A percentile compares a stretch with the other conserved stretches of the same genome.
Evolutionary conservation across 2,113 vertebrate genomes (phyloP).

Genomic region (Brachypodius melanocephalos): DNA sequence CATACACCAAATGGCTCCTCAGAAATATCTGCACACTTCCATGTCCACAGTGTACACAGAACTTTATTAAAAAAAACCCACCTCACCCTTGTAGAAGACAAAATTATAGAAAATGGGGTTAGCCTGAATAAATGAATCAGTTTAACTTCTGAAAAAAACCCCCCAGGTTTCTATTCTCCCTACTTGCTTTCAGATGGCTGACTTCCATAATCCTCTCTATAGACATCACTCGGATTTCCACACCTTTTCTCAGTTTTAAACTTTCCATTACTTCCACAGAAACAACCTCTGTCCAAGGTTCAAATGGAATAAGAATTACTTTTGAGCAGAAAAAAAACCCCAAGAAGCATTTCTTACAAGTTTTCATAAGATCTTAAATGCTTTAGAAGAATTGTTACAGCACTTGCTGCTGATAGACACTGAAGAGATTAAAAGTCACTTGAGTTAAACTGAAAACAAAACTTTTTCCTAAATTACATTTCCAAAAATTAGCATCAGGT

Average conservation of each 20-base stretch:
- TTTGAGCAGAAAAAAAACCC: background rate
- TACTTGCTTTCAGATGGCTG: background rate
- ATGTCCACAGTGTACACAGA: background rate
- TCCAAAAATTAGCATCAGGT: background rate
- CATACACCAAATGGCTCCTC: rapidly evolving
- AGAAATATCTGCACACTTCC: background rate
- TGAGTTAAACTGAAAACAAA: background rate
- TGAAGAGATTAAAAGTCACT: background rate
- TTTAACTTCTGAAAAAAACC: background rate
- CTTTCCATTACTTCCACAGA: background rate
- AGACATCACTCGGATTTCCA: background rate
- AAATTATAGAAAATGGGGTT: background rate
- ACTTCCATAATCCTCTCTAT: background rate
- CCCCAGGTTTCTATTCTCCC: background rate
- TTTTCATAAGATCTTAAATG: slow-evolving; percentile 11
- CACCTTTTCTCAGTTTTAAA: background rate
- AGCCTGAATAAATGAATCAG: background rate
- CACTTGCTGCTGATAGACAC: background rate
- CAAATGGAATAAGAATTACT: background rate
- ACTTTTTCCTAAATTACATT: background rate
- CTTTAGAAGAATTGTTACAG: slow-evolving; percentile 20
- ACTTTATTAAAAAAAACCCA: background rate
- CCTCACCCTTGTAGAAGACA: background rate
- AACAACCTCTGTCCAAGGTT: background rate
- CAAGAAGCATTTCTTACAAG: slow-evolving; percentile 16